Conservation (phyloP, 2,113 vertebrate species). For the Ptilorrhoa leucosticta region DNA sequence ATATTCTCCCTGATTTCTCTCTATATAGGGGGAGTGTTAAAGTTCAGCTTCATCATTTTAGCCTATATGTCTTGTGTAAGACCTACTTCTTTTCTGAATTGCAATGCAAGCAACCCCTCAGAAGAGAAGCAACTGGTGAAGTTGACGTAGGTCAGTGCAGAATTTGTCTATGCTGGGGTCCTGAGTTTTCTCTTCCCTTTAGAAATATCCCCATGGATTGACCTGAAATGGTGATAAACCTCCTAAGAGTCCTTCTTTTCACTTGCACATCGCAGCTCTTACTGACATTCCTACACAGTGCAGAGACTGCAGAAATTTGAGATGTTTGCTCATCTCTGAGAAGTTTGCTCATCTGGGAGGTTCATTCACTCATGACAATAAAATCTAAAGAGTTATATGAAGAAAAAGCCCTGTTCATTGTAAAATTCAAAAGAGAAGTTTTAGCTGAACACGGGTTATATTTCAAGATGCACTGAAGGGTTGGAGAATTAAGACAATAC, state of each 20-base stretch:
- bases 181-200: background rate
- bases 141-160: background rate
- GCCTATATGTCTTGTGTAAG: background rate
- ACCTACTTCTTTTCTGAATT: background rate
- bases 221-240: background rate
- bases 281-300: background rate
- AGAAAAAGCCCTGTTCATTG: background rate
- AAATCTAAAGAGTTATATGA: background rate
- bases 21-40: background rate
- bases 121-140: background rate
- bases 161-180: background rate
- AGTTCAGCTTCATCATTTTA: background rate
- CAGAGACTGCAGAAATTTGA: background rate
- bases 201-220: background rate
- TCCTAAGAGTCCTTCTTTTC: background rate
- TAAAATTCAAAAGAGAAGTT: background rate
- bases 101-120: fast-evolving
- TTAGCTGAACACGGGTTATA: background rate
- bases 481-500: background rate
- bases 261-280: background rate
- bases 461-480: background rate
- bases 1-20: background rate
- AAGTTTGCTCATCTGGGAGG: too few species aligned
- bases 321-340: background rate
- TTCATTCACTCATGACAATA: background rate